A percentile compares a stretch with the other conserved stretches of the same genome.
phyloP scores from a whole-genome alignment of 2,888 invertebrate genomes.

The Tipula unca region DNA sequence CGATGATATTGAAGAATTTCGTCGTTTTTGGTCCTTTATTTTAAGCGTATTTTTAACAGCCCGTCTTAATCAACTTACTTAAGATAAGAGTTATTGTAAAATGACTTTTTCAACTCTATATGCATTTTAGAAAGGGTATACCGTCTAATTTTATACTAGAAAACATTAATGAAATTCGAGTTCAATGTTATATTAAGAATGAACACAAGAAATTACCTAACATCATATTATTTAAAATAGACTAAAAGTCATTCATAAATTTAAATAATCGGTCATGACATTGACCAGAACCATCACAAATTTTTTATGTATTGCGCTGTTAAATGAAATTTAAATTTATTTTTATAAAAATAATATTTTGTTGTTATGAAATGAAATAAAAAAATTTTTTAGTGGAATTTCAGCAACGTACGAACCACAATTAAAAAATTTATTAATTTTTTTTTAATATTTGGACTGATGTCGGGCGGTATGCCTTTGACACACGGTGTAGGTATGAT shows the following conservation, averaged over 20 bases:
- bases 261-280: background rate
- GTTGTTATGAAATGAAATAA: background rate
- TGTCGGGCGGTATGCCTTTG: too few relatives aligned
- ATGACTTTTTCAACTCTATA: too few relatives aligned
- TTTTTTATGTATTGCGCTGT: background rate
- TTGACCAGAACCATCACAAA: background rate
- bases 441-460: background rate
- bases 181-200: background rate
- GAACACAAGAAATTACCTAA: background rate
- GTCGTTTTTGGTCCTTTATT: too few relatives aligned
- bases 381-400: background rate
- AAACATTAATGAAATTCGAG: background rate
- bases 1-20: too few relatives aligned
- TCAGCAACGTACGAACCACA: background rate
- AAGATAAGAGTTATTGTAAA: too few relatives aligned
- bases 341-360: background rate
- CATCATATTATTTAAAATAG: background rate
- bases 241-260: background rate
- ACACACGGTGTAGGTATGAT: background rate
- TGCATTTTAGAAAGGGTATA: too few relatives aligned
- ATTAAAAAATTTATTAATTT: background rate
- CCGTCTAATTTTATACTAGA: too few relatives aligned
- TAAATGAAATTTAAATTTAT: background rate
- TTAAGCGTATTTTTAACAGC: too few relatives aligned
- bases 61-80: too few relatives aligned